phyloP scores from a whole-genome alignment of 2,888 invertebrate genomes.

The Cactoblastis cactorum region DNA sequence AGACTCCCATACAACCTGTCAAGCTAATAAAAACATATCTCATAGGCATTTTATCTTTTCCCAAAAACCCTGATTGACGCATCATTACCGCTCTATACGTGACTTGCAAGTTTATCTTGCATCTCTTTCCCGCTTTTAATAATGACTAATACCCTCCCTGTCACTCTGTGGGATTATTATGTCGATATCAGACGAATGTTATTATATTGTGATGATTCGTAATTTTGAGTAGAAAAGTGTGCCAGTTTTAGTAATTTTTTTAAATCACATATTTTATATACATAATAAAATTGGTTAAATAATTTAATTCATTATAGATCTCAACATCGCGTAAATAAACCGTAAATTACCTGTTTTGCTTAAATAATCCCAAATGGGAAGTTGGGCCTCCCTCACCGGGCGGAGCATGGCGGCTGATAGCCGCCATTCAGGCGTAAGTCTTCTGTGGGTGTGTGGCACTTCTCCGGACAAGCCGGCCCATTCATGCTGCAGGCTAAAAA shows the following conservation, averaged over 20 bases:
- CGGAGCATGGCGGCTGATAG: no score
- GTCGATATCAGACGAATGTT: slow-evolving; percentile 31
- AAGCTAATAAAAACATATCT: slow-evolving; percentile 7
- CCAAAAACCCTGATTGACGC: slow-evolving; percentile 41
- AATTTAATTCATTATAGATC: no score
- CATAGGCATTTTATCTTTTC: slow-evolving; percentile 25
- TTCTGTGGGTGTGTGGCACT: no score
- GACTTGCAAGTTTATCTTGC: slow-evolving; percentile 33
- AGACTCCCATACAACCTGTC: neutral
- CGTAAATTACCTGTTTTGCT: no score
- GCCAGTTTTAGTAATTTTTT: slow-evolving; percentile 13
- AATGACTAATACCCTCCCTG: slow-evolving; percentile 24
- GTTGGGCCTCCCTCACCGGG: no score
- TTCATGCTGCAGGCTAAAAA: no score
- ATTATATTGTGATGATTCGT: slow-evolving; percentile 29
- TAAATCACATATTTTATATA: neutral
- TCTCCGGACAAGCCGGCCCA: no score
- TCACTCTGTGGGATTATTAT: slow-evolving; percentile 35
- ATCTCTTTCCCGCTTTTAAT: slow-evolving; percentile 26
- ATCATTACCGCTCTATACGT: slow-evolving; percentile 46
- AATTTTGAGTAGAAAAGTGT: slow-evolving; percentile 27
- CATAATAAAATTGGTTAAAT: no score
- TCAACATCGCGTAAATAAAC: no score
- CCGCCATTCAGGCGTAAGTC: no score
- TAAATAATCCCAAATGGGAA: no score